Evolutionary conservation across 2,888 invertebrate species (phyloP), one percentile per base, ranked within the genome.

Genomic region (Furcula furcula): DNA sequence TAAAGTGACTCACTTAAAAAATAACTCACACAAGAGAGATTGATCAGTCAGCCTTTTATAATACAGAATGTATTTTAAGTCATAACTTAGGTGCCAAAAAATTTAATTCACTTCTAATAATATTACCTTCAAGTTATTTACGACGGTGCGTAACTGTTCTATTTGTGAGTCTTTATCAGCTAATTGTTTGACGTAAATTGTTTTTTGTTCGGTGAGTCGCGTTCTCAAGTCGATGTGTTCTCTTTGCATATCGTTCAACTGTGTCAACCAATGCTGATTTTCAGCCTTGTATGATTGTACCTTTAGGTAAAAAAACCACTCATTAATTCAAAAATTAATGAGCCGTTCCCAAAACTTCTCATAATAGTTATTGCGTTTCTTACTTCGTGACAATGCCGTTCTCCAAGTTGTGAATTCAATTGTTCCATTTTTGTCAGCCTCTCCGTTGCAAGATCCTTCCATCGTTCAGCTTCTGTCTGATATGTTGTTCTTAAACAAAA

Each of bases 371-470:
- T n/a, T n/a, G n/a, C n/a, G n/a, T n/a, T 11, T 37, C 44, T 62
- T 36, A 86, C 87, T 74, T 93, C 93, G 43, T 89, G 86, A 51
- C 86, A 87, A 65, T 93, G 92, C 33, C 92, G 89, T 42, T 91
- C 90, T 55, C 92, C 91, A 29, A 92, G 65, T 61, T 93, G 90
- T 29, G 83, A 76, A 55, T 90, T 86, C 28, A 91, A 73, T 27
- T 88, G 87, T 61, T 94, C 93, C 87, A 94, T 92, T 64, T 92
- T 91, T 14, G 87, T 78, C 4, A 94, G 73, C 58, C 94, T 87
- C 65, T 93, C 93, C 34, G 91, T 87, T 3, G 94, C 93, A 47
- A 94, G 81, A 27, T 84, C 82, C 63, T 92, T 92, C 94, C 94
- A 94, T 21, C 93, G 86, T 26, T 79, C 76, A 21, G 81, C 55